Conservation (phyloP, 2,888 invertebrate species). For the Sphaerolaimus hirsutus region DNA sequence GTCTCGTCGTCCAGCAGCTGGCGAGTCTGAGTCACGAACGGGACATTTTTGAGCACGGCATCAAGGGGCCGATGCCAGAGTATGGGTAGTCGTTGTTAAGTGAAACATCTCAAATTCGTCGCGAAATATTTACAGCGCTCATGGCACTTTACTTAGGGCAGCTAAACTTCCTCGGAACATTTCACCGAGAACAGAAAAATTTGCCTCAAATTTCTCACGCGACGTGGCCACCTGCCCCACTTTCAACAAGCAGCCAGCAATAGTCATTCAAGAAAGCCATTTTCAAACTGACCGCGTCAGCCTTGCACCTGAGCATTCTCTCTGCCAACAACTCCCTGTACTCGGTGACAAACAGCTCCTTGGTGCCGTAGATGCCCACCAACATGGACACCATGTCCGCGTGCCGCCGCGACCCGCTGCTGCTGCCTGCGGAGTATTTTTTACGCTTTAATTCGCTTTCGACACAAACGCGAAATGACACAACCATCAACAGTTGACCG, state of each 20-base stretch:
- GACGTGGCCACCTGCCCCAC: no score
- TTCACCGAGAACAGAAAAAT: no score
- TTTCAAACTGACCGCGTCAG: no score
- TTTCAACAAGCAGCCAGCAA: no score
- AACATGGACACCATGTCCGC: constrained; percentile 90
- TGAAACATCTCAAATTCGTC: no score
- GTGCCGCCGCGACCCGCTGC: constrained; percentile 33
- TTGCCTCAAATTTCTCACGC: no score
- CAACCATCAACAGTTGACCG: background rate
- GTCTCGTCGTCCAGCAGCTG: constrained; percentile 45
- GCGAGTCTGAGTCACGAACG: constrained; percentile 2
- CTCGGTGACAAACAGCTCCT: constrained; percentile 89
- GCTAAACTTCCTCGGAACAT: no score
- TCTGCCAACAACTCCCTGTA: constrained; percentile 80
- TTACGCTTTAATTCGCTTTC: background rate
- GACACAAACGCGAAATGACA: background rate
- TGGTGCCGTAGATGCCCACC: constrained; percentile 90
- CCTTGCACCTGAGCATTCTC: constrained; percentile 44
- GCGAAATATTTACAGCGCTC: no score
- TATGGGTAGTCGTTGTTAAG: background rate
- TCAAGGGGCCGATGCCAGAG: background rate
- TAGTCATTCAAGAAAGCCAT: no score
- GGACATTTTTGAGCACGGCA: background rate
- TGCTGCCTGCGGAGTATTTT: constrained; percentile 10
- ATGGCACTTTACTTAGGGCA: no score